These are phyloP conservation scores for Xiphophorus hellerii DNA, from an alignment of 2,113 vertebrate genomes.

Conservation along the genomic window DNA sequence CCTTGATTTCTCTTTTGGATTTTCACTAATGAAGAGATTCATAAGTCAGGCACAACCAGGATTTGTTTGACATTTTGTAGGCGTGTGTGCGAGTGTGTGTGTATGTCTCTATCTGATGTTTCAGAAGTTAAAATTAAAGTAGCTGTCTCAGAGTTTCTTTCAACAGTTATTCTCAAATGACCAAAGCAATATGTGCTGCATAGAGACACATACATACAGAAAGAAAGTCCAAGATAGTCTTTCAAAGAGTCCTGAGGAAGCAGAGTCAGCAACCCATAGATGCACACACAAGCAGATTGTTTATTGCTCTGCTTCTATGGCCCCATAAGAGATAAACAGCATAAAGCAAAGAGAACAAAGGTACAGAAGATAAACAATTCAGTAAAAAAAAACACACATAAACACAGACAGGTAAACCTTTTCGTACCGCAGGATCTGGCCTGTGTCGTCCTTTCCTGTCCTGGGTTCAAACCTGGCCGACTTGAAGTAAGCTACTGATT, in stretches of 20 bases:
- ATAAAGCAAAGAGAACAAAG: slow-evolving; percentile 2
- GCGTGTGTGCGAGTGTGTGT: slow-evolving; percentile 1
- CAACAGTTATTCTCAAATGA: slow-evolving; percentile 20
- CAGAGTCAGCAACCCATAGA: slow-evolving; percentile 45
- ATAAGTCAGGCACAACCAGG: slow-evolving; percentile 33
- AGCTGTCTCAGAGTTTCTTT: slow-evolving; percentile 11
- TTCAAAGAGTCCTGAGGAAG: slow-evolving; percentile 11
- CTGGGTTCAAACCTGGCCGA: too few species aligned
- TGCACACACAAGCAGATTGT: slow-evolving; percentile 27
- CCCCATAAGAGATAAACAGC: slow-evolving; percentile 7
- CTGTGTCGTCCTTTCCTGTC: too few species aligned
- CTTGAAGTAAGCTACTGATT: too few species aligned
- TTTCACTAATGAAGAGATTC: slow-evolving; percentile 43
- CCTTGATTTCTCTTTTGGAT: slow-evolving; percentile 48
- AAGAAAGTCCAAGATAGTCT: slow-evolving; percentile 38
- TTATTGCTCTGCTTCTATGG: slow-evolving; percentile 7
- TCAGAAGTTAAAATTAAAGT: slow-evolving; percentile 21
- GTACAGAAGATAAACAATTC: neutral
- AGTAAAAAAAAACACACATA: neutral
- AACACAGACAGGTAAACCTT: too few species aligned
- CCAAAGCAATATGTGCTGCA: slow-evolving; percentile 17
- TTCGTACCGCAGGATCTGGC: too few species aligned
- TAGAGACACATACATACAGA: slow-evolving; percentile 9
- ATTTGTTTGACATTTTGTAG: neutral
- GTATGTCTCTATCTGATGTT: neutral